phyloP scores from a whole-genome alignment of 2,113 vertebrate genomes.

The Ariopsis seemanni region DNA sequence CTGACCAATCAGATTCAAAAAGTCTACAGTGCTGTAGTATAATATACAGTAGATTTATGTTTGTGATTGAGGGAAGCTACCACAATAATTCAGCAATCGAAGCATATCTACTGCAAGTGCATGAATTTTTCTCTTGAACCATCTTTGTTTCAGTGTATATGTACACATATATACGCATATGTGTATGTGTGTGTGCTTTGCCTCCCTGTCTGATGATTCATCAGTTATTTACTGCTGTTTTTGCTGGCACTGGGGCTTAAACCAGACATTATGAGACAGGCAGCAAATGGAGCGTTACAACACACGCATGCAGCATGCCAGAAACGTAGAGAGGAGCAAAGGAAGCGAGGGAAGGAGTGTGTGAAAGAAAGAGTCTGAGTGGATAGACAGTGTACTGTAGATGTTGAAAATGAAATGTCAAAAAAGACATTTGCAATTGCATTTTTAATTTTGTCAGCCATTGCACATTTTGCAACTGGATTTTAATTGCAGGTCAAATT shows the following conservation, averaged over 20 bases:
- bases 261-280: slow-evolving; percentile 23
- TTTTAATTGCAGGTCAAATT: not conserved
- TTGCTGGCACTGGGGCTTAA: slow-evolving; percentile 31
- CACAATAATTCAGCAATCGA: not conserved
- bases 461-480: not conserved
- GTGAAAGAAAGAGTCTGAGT: not conserved
- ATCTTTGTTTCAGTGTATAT: not conserved
- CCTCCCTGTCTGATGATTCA: slow-evolving; percentile 29
- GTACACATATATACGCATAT: too few relatives aligned
- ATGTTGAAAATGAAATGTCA: not conserved
- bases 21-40: not conserved
- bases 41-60: not conserved
- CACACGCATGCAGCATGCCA: not conserved
- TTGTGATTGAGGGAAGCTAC: not conserved
- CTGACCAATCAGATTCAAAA: not conserved
- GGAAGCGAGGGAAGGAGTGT: not conserved
- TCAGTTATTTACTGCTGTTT: slow-evolving; percentile 41
- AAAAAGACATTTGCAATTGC: not conserved
- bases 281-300: slow-evolving; percentile 26
- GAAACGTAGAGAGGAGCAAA: slow-evolving; percentile 4
- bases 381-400: not conserved
- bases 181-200: slow-evolving; percentile 2
- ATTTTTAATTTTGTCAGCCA: not conserved
- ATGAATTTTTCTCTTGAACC: not conserved
- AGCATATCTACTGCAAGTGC: not conserved